Evolutionary conservation across 2,113 vertebrate genomes (phyloP).

Genomic region (Ondatra zibethicus): DNA sequence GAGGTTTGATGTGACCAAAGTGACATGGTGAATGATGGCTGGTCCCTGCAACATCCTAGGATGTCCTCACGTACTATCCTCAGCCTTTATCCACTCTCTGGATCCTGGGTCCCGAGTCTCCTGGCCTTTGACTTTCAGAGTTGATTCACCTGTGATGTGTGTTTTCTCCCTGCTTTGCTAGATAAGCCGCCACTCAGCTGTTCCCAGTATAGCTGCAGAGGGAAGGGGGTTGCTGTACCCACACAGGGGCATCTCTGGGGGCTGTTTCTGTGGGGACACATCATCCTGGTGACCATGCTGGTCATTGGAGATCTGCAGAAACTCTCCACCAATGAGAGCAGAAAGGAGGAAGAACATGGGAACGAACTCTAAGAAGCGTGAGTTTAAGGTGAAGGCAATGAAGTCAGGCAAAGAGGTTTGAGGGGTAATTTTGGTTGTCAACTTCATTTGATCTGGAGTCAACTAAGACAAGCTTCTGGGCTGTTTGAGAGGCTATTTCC

Average conservation of each 20-base stretch:
- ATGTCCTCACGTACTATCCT: background rate
- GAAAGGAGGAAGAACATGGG: background rate
- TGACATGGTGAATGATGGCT: background rate
- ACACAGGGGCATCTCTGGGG: background rate
- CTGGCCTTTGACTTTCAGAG: background rate
- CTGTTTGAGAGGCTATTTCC: background rate
- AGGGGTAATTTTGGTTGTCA: background rate
- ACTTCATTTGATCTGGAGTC: background rate
- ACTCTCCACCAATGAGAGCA: background rate
- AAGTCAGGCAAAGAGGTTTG: background rate
- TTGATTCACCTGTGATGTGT: background rate
- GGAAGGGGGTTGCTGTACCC: background rate
- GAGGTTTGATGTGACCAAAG: background rate
- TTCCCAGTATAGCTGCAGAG: background rate
- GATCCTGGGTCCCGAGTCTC: background rate
- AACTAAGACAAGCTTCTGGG: background rate
- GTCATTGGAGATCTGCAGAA: background rate
- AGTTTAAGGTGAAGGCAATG: background rate
- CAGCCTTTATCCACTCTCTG: background rate
- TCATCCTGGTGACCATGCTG: background rate
- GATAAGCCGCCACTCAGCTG: background rate
- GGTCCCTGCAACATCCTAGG: background rate
- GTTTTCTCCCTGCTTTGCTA: background rate
- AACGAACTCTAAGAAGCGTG: background rate
- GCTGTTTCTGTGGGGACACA: background rate